phyloP scores from a whole-genome alignment of 2,113 vertebrate species.

The Cisticola juncidis region DNA sequence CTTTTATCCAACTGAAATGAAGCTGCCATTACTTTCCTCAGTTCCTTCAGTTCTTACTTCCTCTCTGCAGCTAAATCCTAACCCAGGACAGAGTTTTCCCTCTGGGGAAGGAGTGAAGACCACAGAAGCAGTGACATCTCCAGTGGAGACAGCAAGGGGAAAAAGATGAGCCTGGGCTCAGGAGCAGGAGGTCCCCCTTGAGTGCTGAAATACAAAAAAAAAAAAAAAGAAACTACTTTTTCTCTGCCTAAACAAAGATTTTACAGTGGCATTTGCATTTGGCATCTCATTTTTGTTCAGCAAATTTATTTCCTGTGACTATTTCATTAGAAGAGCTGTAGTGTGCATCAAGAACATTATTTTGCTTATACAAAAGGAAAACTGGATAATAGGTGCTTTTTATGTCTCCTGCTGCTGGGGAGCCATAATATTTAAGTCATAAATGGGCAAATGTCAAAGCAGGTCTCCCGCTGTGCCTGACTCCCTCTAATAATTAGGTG shows the following conservation, averaged over 20 bases:
- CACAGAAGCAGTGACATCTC: not conserved
- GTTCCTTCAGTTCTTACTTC: not conserved
- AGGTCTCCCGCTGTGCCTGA: conserved; percentile 8
- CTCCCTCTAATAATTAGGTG: conserved; percentile 46
- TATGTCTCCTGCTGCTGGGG: conserved; percentile 14
- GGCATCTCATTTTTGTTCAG: not conserved
- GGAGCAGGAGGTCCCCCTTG: not conserved
- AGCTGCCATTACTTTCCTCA: not conserved
- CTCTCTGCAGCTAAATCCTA: not conserved
- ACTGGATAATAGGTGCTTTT: conserved; percentile 35
- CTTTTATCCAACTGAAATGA: not conserved
- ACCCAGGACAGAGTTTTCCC: not conserved
- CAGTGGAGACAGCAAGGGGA: not conserved
- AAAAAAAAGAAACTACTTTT: not conserved
- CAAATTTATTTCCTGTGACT: not conserved
- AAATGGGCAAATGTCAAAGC: conserved; percentile 58
- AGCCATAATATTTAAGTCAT: conserved; percentile 39
- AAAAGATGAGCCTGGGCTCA: not conserved
- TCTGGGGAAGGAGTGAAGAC: not conserved
- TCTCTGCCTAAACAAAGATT: not conserved
- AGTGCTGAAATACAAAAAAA: not conserved
- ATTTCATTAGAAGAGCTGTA: not conserved
- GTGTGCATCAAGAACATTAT: not conserved
- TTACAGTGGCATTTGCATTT: not conserved
- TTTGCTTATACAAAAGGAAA: conserved; percentile 21